These are phyloP conservation scores for Coreius guichenoti DNA, from an alignment of 2,797 vertebrate species.

Conservation along the genomic window DNA sequence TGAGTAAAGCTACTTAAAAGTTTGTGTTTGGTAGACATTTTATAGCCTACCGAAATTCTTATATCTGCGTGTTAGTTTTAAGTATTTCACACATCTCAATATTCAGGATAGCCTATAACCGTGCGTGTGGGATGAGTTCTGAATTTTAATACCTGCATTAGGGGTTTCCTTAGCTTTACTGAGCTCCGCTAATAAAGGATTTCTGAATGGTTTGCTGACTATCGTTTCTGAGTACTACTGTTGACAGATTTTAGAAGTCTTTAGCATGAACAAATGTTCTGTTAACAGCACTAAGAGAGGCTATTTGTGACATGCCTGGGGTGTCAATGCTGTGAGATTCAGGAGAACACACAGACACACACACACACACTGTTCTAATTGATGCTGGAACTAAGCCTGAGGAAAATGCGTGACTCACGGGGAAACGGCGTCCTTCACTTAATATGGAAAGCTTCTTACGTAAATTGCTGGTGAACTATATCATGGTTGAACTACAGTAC, in stretches of 20 bases:
- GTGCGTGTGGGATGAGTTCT: neutral
- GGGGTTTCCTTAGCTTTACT: neutral
- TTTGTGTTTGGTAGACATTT: neutral
- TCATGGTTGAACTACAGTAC: neutral
- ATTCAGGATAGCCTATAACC: neutral
- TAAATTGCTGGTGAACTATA: constrained; percentile 49
- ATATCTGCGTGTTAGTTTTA: neutral
- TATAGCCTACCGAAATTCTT: neutral
- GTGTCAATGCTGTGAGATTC: constrained; percentile 33
- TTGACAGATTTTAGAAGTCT: constrained; percentile 2
- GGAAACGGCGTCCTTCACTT: constrained; percentile 47
- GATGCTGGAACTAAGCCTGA: constrained; percentile 34
- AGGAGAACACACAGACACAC: constrained; percentile 19
- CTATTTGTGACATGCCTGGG: constrained; percentile 31
- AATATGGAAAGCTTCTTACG: constrained; percentile 58
- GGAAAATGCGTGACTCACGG: constrained; percentile 64
- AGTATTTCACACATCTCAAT: neutral
- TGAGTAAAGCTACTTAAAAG: neutral
- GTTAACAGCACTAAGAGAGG: neutral
- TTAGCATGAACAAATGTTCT: constrained; percentile 26
- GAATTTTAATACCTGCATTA: neutral
- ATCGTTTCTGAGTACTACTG: neutral
- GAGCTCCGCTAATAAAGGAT: neutral
- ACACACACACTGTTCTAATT: constrained; percentile 41
- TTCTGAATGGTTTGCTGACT: neutral